phyloP scores from a whole-genome alignment of 2,113 vertebrate species.

The Paracanthobrama guichenoti region DNA sequence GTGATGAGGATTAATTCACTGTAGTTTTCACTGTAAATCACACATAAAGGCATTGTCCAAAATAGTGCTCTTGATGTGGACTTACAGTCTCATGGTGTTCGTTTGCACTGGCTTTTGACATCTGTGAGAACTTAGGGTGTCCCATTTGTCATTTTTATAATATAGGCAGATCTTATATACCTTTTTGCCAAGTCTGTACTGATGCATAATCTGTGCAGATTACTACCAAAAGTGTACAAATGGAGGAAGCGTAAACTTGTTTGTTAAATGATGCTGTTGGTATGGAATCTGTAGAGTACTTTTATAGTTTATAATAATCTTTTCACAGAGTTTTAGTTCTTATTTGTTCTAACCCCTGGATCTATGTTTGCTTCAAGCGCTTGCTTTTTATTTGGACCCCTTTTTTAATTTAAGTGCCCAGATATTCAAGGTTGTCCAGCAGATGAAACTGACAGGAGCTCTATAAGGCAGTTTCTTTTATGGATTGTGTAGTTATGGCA shows the following conservation, averaged over 20 bases:
- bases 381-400: not conserved
- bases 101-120: not conserved
- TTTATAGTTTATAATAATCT: too few relatives aligned
- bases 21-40: constrained; percentile 3
- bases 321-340: not conserved
- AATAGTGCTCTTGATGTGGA: constrained; percentile 2
- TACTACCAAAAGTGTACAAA: too few relatives aligned
- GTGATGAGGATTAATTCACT: constrained; percentile 36
- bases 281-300: too few relatives aligned
- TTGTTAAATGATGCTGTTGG: too few relatives aligned
- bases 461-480: constrained; percentile 14
- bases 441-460: constrained; percentile 9
- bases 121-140: not conserved
- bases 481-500: not conserved
- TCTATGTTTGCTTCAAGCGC: not conserved
- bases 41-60: not conserved
- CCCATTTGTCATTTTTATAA: not conserved
- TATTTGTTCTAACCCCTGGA: not conserved
- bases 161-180: not conserved
- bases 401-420: not conserved
- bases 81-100: not conserved
- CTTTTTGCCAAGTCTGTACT: not conserved
- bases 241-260: too few relatives aligned
- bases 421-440: constrained; percentile 21
- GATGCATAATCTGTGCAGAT: not conserved